Percentiles rank a stretch among this genome's conserved stretches.
Evolutionary conservation across 37 sponge, comb jelly and placozoan species (phyloP).

Genomic region (Cliona cf. orientalis): DNA sequence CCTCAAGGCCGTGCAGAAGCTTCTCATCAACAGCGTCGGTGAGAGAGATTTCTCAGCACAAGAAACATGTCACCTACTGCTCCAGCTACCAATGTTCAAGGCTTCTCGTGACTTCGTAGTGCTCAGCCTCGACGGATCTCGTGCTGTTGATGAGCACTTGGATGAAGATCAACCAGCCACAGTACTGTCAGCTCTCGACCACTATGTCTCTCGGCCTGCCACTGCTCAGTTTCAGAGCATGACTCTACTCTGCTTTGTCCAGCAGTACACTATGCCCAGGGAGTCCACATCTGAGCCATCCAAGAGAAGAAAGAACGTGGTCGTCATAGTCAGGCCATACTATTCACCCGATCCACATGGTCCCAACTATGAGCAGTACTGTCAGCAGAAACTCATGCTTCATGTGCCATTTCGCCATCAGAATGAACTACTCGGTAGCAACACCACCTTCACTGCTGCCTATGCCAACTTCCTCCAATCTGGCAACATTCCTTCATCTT

Average conservation of each 20-base stretch:
- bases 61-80: too few species aligned
- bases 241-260: constrained; percentile 29
- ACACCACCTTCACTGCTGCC: constrained; percentile 33
- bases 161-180: too few species aligned
- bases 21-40: too few species aligned
- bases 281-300: neutral
- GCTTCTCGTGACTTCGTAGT: too few species aligned
- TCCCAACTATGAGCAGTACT: constrained; percentile 60
- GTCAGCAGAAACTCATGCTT: constrained; percentile 58
- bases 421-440: constrained; percentile 11
- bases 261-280: constrained; percentile 34
- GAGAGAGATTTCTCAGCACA: too few species aligned
- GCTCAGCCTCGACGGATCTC: too few species aligned
- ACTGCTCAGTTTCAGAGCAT: too few species aligned
- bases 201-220: too few species aligned
- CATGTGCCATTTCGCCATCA: constrained; percentile 48
- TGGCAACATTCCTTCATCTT: constrained; percentile 37
- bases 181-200: too few species aligned
- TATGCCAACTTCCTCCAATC: constrained; percentile 57
- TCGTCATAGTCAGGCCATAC: constrained; percentile 59
- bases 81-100: too few species aligned
- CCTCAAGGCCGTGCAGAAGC: too few species aligned
- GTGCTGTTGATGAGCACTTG: too few species aligned
- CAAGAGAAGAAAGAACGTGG: constrained; percentile 1
- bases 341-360: constrained; percentile 56